Evolutionary conservation across 2,888 invertebrate genomes (phyloP), one percentile per base, ranked within the genome.

Genomic region (Actias luna): DNA sequence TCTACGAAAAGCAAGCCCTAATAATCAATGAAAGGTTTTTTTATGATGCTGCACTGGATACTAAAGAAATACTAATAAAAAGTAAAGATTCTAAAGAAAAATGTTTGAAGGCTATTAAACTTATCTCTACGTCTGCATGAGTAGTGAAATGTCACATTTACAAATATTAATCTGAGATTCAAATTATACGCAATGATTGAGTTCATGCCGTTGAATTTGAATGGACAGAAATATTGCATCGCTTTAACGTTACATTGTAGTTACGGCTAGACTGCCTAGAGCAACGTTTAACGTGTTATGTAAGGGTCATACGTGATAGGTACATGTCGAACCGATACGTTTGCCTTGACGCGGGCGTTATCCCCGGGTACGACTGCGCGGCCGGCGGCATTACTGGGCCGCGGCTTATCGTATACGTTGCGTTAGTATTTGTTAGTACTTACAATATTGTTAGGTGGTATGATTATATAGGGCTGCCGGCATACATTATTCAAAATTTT

Each of bases 281-380:
- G 71, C 77, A 80, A 80, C 75, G 72, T 75, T 66, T 65, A 75
- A 66, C 69, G 62, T 74, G 78, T 87, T 84, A 83, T 77, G 81
- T 82, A 87, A 85, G 84, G 81, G 78, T 74, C 77, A 76, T 75
- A 70, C 71, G 69, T 73, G 67, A 72, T 69, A 67, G 67, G 73
- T 69, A 68, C 72, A 72, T 81, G 77, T 74, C 69, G 69, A 65
- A 58, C 69, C 73, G 75, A 77, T 82, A 76, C 66, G 82, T 78
- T 85, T 74, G 87, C 90, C 89, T 90, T 89, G 89, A 75, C 67
- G 82, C 80, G 89, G 88, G 69, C 88, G 82, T 90, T 89, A 87
- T 84, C 88, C 89, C 80, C 81, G 18, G 46, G 3, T 76, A 73
- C 67, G 80, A n/a, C n/a, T n/a, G 73, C 46, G 46, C 16, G n/a